Evolutionary conservation across 2,888 invertebrate genomes (phyloP).

Genomic region (Chloroclystis v-ata): DNA sequence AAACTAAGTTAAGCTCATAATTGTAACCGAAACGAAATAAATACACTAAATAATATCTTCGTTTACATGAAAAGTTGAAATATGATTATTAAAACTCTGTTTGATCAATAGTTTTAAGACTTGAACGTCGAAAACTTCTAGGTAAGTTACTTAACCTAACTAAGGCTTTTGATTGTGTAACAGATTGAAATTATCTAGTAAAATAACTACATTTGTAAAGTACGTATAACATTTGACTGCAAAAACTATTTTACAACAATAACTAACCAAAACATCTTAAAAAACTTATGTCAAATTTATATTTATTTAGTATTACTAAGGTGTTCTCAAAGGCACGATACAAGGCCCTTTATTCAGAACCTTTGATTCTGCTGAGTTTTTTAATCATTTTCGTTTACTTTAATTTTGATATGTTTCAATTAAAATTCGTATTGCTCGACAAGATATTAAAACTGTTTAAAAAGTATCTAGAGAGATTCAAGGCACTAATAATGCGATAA

Average conservation of each 20-base stretch:
- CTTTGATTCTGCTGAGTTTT: slow-evolving; percentile 4
- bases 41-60: slow-evolving; percentile 1
- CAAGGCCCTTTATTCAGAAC: slow-evolving; percentile 35
- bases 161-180: slow-evolving; percentile 11
- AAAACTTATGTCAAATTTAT: slow-evolving; percentile 10
- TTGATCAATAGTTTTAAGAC: background rate
- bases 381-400: slow-evolving; percentile 6
- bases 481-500: slow-evolving; percentile 29
- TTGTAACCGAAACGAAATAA: slow-evolving; percentile 8
- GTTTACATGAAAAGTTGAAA: background rate
- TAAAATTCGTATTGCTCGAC: slow-evolving; percentile 15
- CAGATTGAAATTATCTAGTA: slow-evolving; percentile 1
- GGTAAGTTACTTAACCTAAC: background rate
- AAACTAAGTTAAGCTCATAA: slow-evolving; percentile 34
- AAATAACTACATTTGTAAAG: slow-evolving; percentile 4
- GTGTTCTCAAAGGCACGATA: slow-evolving; percentile 42
- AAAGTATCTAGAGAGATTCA: slow-evolving; percentile 32
- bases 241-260: background rate
- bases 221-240: slow-evolving; percentile 6
- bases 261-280: slow-evolving; percentile 6
- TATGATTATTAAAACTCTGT: background rate
- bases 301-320: slow-evolving; percentile 21
- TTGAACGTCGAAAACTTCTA: background rate
- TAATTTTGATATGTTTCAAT: slow-evolving; percentile 19
- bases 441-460: slow-evolving; percentile 6